These are phyloP conservation scores for Gymnothorax reevesii DNA, from an alignment of 2,797 vertebrate species.

Conservation along the genomic window DNA sequence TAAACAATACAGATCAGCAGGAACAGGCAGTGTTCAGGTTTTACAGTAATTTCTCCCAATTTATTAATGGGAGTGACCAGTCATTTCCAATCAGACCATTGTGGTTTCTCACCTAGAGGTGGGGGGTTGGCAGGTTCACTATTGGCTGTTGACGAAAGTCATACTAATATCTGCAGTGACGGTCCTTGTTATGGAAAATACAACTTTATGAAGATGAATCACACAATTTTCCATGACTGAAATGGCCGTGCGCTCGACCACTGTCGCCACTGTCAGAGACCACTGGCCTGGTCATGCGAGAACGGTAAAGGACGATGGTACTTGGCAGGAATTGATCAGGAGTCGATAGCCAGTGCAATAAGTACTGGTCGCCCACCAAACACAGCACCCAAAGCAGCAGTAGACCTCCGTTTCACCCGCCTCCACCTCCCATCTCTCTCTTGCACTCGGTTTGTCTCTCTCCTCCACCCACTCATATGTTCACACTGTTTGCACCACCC, in stretches of 20 bases:
- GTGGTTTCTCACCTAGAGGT: background rate
- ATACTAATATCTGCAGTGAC: background rate
- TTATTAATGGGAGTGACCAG: background rate
- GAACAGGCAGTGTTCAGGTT: background rate
- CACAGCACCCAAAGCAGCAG: background rate
- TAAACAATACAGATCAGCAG: background rate
- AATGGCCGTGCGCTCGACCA: background rate
- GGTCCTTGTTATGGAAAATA: constrained; percentile 2
- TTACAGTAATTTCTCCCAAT: background rate
- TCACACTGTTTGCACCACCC: constrained; percentile 13
- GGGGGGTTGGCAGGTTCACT: background rate
- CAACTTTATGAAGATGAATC: background rate
- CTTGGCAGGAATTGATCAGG: background rate
- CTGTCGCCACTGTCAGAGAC: too few relatives aligned
- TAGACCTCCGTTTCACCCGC: background rate
- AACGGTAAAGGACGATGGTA: background rate
- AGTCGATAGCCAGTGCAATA: background rate
- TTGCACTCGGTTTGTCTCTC: background rate
- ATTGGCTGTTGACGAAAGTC: background rate
- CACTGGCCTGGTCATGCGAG: background rate
- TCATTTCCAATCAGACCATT: background rate
- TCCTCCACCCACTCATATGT: background rate
- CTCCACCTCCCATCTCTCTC: background rate
- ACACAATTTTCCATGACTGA: constrained; percentile 1
- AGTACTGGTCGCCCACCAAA: background rate